Conservation (phyloP, 2,113 vertebrate species). For the Pangasianodon hypophthalmus region DNA sequence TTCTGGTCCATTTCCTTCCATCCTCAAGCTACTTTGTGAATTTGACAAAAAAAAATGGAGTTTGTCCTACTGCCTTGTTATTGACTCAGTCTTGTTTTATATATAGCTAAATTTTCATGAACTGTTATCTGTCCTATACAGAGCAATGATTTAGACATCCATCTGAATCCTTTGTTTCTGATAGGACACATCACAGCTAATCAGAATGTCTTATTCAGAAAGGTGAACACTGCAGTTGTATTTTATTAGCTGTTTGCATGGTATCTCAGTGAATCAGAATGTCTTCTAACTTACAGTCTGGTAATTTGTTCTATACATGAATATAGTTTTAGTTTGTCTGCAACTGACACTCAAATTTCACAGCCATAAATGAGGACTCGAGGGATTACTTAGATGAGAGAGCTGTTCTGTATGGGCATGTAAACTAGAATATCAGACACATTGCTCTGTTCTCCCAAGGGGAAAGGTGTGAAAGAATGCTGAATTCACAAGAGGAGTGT, state of each 20-base stretch:
- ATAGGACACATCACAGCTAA: not conserved
- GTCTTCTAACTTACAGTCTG: not conserved
- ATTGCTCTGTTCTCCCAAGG: not conserved
- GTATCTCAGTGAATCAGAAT: not conserved
- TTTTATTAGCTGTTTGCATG: not conserved
- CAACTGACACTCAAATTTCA: not conserved
- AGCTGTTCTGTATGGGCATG: not conserved
- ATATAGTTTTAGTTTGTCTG: not conserved
- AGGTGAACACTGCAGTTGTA: not conserved
- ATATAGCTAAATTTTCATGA: not conserved
- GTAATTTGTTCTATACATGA: not conserved
- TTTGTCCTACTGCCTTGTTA: not conserved
- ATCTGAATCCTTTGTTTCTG: not conserved
- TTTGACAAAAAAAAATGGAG: not conserved
- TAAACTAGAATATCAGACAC: not conserved
- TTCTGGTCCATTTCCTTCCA: not conserved
- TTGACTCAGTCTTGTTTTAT: not conserved
- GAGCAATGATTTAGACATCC: not conserved
- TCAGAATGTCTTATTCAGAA: not conserved
- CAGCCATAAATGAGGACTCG: not conserved
- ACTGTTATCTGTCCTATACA: not conserved
- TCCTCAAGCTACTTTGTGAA: not conserved
- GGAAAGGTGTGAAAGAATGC: not conserved
- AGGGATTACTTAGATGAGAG: not conserved
- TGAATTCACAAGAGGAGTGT: not conserved